Conservation (phyloP, 2,113 vertebrate species). For the Burhinus bistriatus region DNA sequence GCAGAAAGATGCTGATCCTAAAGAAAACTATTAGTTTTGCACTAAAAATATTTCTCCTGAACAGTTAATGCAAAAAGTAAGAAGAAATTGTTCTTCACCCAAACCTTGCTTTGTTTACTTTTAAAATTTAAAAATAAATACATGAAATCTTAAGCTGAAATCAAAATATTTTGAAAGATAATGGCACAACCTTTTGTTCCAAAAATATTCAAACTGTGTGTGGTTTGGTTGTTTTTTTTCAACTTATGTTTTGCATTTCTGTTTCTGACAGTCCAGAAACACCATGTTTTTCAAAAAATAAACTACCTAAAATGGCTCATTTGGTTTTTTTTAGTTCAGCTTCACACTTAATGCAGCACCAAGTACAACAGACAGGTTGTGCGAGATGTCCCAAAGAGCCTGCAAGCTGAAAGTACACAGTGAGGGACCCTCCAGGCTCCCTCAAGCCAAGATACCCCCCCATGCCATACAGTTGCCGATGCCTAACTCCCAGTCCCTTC, state of each 20-base stretch:
- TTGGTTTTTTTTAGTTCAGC: neutral
- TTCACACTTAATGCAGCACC: neutral
- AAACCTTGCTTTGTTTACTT: neutral
- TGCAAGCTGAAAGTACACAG: neutral
- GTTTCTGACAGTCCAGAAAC: neutral
- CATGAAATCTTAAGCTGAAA: neutral
- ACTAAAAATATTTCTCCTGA: neutral
- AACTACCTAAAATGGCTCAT: fast-evolving
- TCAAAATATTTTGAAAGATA: neutral
- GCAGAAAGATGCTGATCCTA: neutral
- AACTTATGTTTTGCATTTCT: neutral
- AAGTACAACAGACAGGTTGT: neutral
- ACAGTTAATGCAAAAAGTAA: neutral
- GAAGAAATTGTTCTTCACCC: neutral
- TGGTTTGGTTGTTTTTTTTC: neutral
- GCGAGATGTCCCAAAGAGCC: neutral
- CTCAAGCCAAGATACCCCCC: neutral
- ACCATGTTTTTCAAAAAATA: neutral
- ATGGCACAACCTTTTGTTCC: neutral
- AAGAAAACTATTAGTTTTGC: neutral
- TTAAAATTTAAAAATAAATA: neutral
- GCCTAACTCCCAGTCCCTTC: neutral
- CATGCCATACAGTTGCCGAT: neutral
- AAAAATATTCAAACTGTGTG: neutral
- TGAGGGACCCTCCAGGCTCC: neutral